These are phyloP conservation scores for Ditylenchus dipsaci DNA, from an alignment of 1,140 invertebrate species.

Conservation along the genomic window DNA sequence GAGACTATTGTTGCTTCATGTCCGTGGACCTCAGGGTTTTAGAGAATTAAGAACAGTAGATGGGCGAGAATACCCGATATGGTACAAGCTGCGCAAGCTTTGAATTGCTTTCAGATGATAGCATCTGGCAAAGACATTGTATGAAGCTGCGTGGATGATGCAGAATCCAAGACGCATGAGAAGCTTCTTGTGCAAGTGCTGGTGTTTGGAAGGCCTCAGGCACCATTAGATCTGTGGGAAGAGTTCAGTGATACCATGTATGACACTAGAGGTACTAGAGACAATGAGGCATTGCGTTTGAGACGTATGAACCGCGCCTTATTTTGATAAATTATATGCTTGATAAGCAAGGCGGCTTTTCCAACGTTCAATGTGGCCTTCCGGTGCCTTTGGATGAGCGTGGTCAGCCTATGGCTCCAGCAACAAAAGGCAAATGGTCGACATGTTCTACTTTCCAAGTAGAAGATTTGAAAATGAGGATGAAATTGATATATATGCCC, in stretches of 20 bases:
- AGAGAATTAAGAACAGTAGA: no score
- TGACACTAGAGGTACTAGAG: neutral
- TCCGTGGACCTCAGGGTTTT: no score
- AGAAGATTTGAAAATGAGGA: neutral
- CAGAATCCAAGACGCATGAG: no score
- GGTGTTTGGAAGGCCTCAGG: neutral
- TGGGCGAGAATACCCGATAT: no score
- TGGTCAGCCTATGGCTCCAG: neutral
- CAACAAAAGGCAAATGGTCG: neutral
- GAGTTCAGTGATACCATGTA: constrained; percentile 10
- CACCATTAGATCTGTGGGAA: constrained; percentile 2
- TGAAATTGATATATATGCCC: neutral
- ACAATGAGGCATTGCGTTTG: neutral
- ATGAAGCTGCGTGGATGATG: no score
- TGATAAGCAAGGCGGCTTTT: neutral
- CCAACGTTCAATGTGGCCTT: neutral
- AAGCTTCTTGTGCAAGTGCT: no score
- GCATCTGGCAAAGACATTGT: no score
- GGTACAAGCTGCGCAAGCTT: no score
- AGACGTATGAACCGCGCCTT: neutral
- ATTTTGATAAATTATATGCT: neutral
- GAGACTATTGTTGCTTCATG: no score
- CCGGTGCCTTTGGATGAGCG: neutral
- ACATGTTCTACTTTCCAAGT: neutral
- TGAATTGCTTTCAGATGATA: no score